Conservation (phyloP, 2,113 vertebrate species). For the Bagarius yarrelli region DNA sequence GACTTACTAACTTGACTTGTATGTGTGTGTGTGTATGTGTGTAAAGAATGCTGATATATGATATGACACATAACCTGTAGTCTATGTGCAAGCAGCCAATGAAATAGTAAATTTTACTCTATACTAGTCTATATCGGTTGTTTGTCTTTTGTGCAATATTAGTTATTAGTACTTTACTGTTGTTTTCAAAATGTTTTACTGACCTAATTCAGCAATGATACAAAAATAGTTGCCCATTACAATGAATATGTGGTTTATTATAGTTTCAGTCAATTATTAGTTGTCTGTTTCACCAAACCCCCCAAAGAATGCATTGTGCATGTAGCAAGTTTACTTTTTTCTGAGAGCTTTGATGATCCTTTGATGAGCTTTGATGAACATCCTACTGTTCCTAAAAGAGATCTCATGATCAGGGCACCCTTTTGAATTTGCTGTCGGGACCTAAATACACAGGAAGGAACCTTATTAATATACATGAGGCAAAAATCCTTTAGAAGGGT, state of each 20-base stretch:
- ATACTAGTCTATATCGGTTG: no score
- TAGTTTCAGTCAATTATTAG: neutral
- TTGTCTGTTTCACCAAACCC: neutral
- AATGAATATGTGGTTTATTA: constrained; percentile 14
- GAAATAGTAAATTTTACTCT: no score
- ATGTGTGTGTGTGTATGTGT: no score
- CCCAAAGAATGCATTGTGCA: neutral
- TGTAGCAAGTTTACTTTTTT: neutral
- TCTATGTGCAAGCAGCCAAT: no score
- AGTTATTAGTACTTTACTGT: no score
- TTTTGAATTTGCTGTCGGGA: constrained; percentile 6
- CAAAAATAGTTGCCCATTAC: constrained; percentile 45
- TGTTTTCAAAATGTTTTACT: no score
- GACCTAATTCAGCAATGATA: neutral
- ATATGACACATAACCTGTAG: no score
- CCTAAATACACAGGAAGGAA: neutral
- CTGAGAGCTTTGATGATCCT: neutral
- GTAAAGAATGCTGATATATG: no score
- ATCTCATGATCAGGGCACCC: neutral
- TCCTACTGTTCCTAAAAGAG: neutral
- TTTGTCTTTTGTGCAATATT: no score
- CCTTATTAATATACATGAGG: constrained; percentile 24
- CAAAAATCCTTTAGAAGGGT: neutral
- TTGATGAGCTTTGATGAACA: no score
- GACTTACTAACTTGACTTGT: no score